A percentile compares a stretch with the other conserved stretches of the same genome.
Evolutionary conservation across 1,140 invertebrate species (phyloP).

Genomic region (Cydia splendana): DNA sequence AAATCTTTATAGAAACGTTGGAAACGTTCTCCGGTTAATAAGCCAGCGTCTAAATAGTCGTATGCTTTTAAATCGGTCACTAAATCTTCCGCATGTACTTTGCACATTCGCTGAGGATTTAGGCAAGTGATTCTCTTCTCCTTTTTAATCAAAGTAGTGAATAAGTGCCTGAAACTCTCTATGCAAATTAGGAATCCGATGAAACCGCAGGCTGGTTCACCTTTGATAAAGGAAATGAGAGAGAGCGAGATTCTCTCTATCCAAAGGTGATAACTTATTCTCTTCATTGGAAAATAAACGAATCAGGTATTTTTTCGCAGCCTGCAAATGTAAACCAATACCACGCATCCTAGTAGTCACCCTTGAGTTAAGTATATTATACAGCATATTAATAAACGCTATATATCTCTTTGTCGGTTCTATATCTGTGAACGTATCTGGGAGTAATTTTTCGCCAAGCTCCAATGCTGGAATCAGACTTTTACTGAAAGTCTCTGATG

Average conservation of each 20-base stretch:
- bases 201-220: background rate
- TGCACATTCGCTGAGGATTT: background rate
- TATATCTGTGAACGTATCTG: background rate
- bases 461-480: background rate
- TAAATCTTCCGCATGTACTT: background rate
- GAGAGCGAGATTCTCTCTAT: background rate
- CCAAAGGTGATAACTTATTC: background rate
- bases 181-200: background rate
- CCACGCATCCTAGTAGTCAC: background rate
- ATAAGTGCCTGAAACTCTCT: background rate
- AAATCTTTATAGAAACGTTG: background rate
- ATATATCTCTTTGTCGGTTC: background rate
- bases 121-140: background rate
- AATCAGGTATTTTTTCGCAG: background rate
- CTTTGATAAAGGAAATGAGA: no score
- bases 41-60: background rate
- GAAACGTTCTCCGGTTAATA: background rate
- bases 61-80: background rate
- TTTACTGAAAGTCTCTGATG: background rate
- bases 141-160: background rate
- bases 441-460: background rate
- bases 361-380: background rate
- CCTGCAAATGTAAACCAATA: background rate
- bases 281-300: background rate
- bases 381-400: background rate